Evolutionary conservation across 2,888 invertebrate genomes (phyloP), one percentile per base, ranked within the genome.

Genomic region (Tribolium freemani): DNA sequence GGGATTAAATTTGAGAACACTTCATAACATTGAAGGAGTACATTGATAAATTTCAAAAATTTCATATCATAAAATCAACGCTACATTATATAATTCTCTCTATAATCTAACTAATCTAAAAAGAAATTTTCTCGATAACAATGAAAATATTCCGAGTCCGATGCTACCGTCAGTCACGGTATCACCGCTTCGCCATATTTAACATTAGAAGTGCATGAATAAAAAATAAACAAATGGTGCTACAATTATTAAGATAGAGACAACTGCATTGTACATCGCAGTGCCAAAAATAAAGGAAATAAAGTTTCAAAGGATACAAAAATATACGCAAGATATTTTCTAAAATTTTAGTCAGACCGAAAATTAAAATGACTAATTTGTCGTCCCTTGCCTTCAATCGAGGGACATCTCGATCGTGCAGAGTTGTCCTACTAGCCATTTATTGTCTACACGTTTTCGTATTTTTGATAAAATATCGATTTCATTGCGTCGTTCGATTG

Each of bases 21-120:
- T 73, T 63, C 30, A 63, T 67, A 74, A 71, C 69, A 72, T 53
- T 72, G 61, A 72, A 71, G 48, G 61, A 67, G 48, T 54, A 72
- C 68, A 72, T 71, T 51, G 11, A 71, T 60, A 56, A 60, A 61
- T 61, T 72, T 61, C 46, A 48, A 50, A 58, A 57, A 50, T 60
- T 66, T 67, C 53, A 66, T 50, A 64, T 63, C 26, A 45, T 71
- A 64, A 71, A 70, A 64, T 51, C 57, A 38, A 38, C 38, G 3
- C 72, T 72, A 72, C 72, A 67, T 67, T 66, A 51, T 58, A 46
- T 20, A 48, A 30, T 57, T 50, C 46, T 58, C 53, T 26, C 53
- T 67, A 71, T 50, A 54, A 46, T 68, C 67, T 13, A 38, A 4
- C 60, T 66, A 71, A 11, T 66, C 66, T 71, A 70, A 57, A 70